Evolutionary conservation across 92 coral and sea anemone species (phyloP).

Genomic region (Epizoanthus rinbou): DNA sequence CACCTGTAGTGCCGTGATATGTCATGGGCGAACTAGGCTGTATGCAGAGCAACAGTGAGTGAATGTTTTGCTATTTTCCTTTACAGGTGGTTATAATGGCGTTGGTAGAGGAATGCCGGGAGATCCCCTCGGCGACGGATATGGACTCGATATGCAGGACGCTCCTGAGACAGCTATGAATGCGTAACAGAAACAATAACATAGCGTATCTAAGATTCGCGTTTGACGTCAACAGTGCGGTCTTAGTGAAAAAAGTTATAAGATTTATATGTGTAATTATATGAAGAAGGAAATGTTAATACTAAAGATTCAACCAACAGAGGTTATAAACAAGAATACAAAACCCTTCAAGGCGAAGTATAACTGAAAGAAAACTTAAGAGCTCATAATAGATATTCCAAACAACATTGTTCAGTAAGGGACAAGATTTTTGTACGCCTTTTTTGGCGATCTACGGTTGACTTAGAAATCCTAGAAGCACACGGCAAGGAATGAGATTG

Average conservation of each 20-base stretch:
- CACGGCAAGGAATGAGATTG: not conserved
- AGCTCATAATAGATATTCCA: slow-evolving; percentile 1
- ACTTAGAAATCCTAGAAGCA: slow-evolving; percentile 13
- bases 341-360: slow-evolving; percentile 28
- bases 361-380: slow-evolving; percentile 2
- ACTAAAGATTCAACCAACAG: slow-evolving; percentile 33
- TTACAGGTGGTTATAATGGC: slow-evolving; percentile 62
- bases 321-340: slow-evolving; percentile 41
- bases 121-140: slow-evolving; percentile 62
- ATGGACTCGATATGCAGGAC: slow-evolving; percentile 44
- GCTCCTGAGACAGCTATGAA: slow-evolving; percentile 38
- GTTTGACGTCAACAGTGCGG: slow-evolving; percentile 15
- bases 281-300: slow-evolving; percentile 45
- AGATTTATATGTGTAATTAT: slow-evolving; percentile 48
- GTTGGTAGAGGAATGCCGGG: slow-evolving; percentile 74
- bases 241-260: slow-evolving; percentile 37
- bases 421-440: slow-evolving; percentile 42
- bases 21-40: too few relatives aligned
- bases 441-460: slow-evolving; percentile 33
- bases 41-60: too few relatives aligned
- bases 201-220: slow-evolving; percentile 11
- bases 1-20: too few relatives aligned
- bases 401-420: slow-evolving; percentile 34
- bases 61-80: not conserved
- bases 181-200: slow-evolving; percentile 41